These are phyloP conservation scores for Carterocephalus palaemon DNA, from an alignment of 2,888 invertebrate genomes.

Conservation along the genomic window DNA sequence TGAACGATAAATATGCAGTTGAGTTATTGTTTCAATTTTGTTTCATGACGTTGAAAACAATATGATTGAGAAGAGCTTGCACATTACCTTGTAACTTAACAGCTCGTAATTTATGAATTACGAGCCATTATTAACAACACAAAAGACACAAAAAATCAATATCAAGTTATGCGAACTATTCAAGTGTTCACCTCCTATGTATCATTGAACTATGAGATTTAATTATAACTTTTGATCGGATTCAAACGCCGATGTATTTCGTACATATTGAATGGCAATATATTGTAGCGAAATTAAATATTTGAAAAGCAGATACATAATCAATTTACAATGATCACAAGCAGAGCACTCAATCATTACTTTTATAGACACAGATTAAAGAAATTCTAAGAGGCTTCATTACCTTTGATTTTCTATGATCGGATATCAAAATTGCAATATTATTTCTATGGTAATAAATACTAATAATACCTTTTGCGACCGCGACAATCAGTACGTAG, in stretches of 20 bases:
- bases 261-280: slow-evolving; percentile 7
- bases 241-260: slow-evolving; percentile 63
- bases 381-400: slow-evolving; percentile 8
- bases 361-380: slow-evolving; percentile 32
- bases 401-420: background rate
- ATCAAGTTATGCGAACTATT: background rate
- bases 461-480: no score
- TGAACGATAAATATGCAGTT: no score
- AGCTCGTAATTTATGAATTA: no score
- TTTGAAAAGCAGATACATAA: slow-evolving; percentile 66
- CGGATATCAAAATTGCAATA: background rate
- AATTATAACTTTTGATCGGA: slow-evolving; percentile 4
- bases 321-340: slow-evolving; percentile 67
- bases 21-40: no score
- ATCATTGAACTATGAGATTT: slow-evolving; percentile 1
- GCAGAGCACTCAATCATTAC: slow-evolving; percentile 58
- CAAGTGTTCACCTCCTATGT: slow-evolving; percentile 2
- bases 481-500: no score
- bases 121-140: no score
- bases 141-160: background rate
- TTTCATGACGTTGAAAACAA: no score
- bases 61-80: no score
- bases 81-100: no score
- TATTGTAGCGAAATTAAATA: slow-evolving; percentile 40
- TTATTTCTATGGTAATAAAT: no score